Conservation (phyloP, 2,888 invertebrate genomes). For the Cataglyphis livida region DNA sequence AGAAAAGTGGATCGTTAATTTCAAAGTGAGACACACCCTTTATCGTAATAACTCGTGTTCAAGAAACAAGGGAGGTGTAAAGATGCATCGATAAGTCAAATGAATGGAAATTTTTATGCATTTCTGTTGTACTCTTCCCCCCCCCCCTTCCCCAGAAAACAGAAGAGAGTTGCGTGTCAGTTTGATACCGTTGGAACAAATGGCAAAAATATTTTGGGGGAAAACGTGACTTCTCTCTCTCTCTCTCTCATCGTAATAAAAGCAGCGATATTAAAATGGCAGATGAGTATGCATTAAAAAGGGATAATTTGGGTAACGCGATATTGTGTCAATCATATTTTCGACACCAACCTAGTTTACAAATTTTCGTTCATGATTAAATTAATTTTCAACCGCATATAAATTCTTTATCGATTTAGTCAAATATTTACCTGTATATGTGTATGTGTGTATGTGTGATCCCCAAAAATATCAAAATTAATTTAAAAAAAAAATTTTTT, state of each 20-base stretch:
- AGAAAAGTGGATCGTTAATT: constrained; percentile 35
- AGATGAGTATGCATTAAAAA: background rate
- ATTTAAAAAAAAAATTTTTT: background rate
- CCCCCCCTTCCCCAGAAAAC: background rate
- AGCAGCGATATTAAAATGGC: no score
- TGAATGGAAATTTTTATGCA: constrained; percentile 22
- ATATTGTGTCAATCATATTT: background rate
- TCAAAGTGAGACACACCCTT: constrained; percentile 14
- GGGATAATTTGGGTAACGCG: background rate
- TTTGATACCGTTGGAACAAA: background rate
- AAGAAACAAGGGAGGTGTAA: background rate
- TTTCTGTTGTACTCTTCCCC: background rate
- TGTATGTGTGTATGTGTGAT: background rate
- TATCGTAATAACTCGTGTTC: constrained; percentile 28
- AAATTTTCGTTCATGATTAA: background rate
- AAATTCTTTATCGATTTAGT: background rate
- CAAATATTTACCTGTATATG: background rate
- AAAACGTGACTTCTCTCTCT: background rate
- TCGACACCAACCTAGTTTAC: background rate
- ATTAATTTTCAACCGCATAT: background rate
- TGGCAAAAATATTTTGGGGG: background rate
- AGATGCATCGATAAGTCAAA: constrained; percentile 48
- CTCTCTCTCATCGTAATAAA: constrained; percentile 4
- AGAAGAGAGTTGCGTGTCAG: background rate
- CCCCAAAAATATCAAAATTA: background rate